phyloP scores from a whole-genome alignment of 2,113 vertebrate species.

The Columba janthina region DNA sequence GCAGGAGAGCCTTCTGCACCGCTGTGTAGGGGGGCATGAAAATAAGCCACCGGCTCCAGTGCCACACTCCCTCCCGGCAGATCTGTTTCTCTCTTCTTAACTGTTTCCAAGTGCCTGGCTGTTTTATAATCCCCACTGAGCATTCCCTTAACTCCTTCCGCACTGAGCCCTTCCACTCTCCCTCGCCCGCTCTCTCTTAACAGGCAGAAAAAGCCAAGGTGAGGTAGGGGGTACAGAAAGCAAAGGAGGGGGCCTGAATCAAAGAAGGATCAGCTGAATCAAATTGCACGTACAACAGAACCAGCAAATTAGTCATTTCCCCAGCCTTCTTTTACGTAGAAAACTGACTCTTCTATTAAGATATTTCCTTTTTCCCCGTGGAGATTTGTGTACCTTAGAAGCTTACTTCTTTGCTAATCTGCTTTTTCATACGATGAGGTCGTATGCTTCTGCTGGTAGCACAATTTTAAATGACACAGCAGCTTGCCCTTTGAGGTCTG shows the following conservation, averaged over 20 bases:
- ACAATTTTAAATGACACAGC: background rate
- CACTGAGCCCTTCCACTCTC: slow-evolving; percentile 36
- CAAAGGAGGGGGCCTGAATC: slow-evolving; percentile 14
- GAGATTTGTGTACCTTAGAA: slow-evolving; percentile 29
- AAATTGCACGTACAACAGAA: background rate
- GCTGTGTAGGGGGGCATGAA: slow-evolving; percentile 56
- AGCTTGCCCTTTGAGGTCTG: background rate
- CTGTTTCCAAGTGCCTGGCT: slow-evolving; percentile 66
- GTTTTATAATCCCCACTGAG: slow-evolving; percentile 61
- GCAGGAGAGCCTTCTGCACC: slow-evolving; percentile 34
- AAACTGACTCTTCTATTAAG: background rate
- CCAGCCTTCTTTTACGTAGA: slow-evolving; percentile 11
- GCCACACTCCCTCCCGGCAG: slow-evolving; percentile 63
- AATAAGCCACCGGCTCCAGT: slow-evolving; percentile 54
- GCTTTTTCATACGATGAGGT: slow-evolving; percentile 35
- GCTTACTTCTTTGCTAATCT: slow-evolving; percentile 41
- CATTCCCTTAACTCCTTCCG: slow-evolving; percentile 63
- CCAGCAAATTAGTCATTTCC: slow-evolving; percentile 16
- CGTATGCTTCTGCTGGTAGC: background rate
- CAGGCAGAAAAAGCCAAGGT: slow-evolving; percentile 30
- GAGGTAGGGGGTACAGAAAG: slow-evolving; percentile 12
- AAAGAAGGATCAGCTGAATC: slow-evolving; percentile 52
- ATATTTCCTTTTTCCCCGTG: background rate
- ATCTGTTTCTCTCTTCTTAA: slow-evolving; percentile 69
- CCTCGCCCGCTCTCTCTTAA: background rate